Percentiles rank a stretch among this genome's conserved stretches.
Conservation (phyloP, 2,113 vertebrate species). For the Emydura subglobosa region DNA sequence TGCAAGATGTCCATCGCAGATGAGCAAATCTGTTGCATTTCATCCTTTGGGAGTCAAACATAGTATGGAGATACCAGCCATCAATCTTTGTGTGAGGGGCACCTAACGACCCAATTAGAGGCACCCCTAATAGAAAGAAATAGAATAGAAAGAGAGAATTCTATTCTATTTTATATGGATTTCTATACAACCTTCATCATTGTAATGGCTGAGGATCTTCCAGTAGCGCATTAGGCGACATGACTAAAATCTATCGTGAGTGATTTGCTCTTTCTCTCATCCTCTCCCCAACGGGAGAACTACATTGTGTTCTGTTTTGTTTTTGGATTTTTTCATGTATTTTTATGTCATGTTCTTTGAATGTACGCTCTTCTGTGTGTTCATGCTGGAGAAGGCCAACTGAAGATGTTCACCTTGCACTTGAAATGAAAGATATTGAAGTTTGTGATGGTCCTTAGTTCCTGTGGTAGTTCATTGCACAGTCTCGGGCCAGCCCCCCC, state of each 20-base stretch:
- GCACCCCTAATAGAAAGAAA: not conserved
- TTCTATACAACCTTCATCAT: not conserved
- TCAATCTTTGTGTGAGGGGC: not conserved
- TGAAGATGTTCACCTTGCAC: not conserved
- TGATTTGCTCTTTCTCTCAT: not conserved
- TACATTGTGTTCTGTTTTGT: not conserved
- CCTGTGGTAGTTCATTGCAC: not conserved
- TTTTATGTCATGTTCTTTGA: not conserved
- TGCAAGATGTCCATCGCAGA: not conserved
- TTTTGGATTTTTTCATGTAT: not conserved
- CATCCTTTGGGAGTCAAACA: not conserved
- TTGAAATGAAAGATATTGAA: not conserved
- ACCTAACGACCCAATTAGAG: not conserved
- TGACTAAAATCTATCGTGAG: not conserved
- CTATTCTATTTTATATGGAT: not conserved
- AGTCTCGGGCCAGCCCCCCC: not conserved
- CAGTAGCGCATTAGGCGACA: not conserved
- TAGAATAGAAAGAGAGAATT: not conserved
- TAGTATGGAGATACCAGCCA: not conserved
- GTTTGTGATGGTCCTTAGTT: not conserved
- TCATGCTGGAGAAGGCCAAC: not conserved
- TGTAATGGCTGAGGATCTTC: not conserved
- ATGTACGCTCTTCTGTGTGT: not conserved
- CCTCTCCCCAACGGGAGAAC: not conserved
- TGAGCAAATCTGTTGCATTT: not conserved